A percentile compares a stretch with the other conserved stretches of the same genome.
These are phyloP conservation scores for Palaemon carinicauda DNA, from an alignment of 1,140 invertebrate genomes.

Conservation along the genomic window DNA sequence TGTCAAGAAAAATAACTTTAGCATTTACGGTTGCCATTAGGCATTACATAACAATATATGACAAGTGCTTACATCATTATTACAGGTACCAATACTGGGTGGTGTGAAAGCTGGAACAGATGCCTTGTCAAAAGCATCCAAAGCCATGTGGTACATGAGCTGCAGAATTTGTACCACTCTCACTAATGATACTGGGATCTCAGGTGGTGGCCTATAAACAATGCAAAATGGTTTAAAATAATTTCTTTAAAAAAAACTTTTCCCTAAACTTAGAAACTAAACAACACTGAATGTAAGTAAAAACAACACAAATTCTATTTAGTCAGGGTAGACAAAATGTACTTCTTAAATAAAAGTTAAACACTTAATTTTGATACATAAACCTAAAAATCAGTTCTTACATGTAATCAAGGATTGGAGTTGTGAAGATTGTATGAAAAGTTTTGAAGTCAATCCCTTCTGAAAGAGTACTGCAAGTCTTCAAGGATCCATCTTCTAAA, in stretches of 20 bases:
- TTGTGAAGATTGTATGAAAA: conserved; percentile 77
- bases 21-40: no score
- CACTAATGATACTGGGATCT: conserved; percentile 74
- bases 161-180: conserved; percentile 72
- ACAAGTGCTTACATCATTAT: conserved; percentile 36
- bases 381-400: neutral
- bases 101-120: conserved; percentile 23
- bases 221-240: neutral
- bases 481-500: neutral
- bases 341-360: no score
- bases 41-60: neutral
- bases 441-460: conserved; percentile 61
- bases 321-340: no score
- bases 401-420: conserved; percentile 55
- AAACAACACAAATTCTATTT: neutral
- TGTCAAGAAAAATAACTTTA: no score
- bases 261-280: neutral
- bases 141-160: conserved; percentile 87
- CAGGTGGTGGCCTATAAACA: conserved; percentile 61
- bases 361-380: no score
- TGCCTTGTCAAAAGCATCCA: conserved; percentile 89
- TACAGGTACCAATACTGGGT: conserved; percentile 13
- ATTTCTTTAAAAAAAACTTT: neutral
- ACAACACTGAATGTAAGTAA: neutral
- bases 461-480: neutral